These are phyloP conservation scores for Steromphala cineraria DNA, from an alignment of 2,888 invertebrate species.

Conservation along the genomic window DNA sequence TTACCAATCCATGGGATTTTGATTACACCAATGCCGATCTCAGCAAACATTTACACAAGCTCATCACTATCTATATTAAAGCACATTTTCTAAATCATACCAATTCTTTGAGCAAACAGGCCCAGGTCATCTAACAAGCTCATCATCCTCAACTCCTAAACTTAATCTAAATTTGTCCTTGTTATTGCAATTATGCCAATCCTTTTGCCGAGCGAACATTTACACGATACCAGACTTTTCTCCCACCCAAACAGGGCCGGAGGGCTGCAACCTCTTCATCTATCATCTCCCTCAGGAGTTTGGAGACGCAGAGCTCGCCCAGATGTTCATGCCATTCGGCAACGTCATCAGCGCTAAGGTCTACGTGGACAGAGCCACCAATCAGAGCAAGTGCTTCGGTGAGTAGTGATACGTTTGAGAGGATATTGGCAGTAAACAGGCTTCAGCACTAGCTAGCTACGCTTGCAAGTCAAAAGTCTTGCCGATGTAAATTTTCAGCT, in stretches of 20 bases:
- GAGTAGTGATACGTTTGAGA: conserved; percentile 75
- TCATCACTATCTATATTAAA: no score
- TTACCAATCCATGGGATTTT: no score
- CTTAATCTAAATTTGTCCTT: no score
- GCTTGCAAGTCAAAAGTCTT: no score
- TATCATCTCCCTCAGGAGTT: conserved; percentile 99
- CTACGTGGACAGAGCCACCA: conserved; percentile 99
- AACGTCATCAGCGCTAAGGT: conserved; percentile 99
- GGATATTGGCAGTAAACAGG: neutral
- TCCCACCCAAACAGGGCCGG: conserved; percentile 84
- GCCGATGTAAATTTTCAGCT: no score
- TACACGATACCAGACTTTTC: neutral
- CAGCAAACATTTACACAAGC: no score
- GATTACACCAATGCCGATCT: no score
- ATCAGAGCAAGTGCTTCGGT: conserved; percentile 99
- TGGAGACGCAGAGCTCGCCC: conserved; percentile 98
- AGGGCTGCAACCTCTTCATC: conserved; percentile 99
- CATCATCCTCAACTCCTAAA: no score
- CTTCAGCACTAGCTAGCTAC: no score
- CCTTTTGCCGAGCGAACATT: neutral
- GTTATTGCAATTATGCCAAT: neutral
- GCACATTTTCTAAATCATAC: no score
- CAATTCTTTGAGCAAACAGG: no score
- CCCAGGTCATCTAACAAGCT: no score
- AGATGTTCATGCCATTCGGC: conserved; percentile 99